A percentile compares a stretch with the other conserved stretches of the same genome.
Conservation (phyloP, 2,888 invertebrate genomes). For the Drosophila paracracens region DNA sequence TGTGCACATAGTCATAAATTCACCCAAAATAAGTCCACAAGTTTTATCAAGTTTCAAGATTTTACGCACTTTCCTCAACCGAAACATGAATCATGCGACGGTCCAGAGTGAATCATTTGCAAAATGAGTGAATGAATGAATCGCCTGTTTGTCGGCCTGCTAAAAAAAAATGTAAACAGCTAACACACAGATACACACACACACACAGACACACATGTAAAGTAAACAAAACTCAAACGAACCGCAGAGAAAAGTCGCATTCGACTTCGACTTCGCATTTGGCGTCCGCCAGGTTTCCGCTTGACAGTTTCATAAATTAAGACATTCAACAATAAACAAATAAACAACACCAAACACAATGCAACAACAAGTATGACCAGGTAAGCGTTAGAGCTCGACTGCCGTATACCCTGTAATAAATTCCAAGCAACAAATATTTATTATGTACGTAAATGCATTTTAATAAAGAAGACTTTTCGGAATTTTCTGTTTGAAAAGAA, state of each 20-base stretch:
- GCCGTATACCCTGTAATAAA: conserved; percentile 7
- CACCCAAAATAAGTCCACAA: conserved; percentile 41
- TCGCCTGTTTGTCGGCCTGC: conserved; percentile 48
- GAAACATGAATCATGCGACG: conserved; percentile 45
- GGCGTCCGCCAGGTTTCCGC: conserved; percentile 42
- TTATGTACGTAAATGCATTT: background rate
- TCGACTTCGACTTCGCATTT: conserved; percentile 27
- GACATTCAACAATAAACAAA: conserved; percentile 79
- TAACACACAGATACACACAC: background rate
- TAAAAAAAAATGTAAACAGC: conserved; percentile 38
- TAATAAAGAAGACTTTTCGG: background rate
- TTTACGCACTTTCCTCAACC: conserved; percentile 44
- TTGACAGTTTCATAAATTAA: conserved; percentile 79
- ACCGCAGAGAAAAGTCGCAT: conserved; percentile 38
- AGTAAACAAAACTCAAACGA: conserved; percentile 48
- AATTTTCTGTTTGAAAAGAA: background rate
- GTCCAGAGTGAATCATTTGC: conserved; percentile 52
- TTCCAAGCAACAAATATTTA: background rate
- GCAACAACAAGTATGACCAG: conserved; percentile 36
- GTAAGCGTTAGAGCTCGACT: background rate
- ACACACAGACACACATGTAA: conserved; percentile 17
- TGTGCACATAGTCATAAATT: conserved; percentile 64
- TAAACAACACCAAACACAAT: conserved; percentile 51
- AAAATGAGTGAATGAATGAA: conserved; percentile 50
- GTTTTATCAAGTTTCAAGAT: conserved; percentile 52